A percentile compares a stretch with the other conserved stretches of the same genome.
phyloP scores from a whole-genome alignment of 2,888 invertebrate species.

The Cheilosia vernalis region DNA sequence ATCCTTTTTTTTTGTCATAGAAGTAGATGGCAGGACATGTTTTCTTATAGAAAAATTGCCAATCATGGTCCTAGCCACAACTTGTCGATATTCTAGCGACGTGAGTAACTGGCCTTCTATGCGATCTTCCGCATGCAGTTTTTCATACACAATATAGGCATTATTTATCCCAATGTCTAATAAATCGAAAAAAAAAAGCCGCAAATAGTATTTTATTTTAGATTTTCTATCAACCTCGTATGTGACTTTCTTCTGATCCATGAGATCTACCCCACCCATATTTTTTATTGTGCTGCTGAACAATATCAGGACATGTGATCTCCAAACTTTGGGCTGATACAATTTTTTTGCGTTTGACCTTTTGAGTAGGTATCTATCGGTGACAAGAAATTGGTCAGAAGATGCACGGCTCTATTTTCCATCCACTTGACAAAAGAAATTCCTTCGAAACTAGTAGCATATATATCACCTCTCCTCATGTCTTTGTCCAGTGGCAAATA shows the following conservation, averaged over 20 bases:
- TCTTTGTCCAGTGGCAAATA: conserved; percentile 40
- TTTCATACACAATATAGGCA: conserved; percentile 17
- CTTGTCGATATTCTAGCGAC: conserved; percentile 33
- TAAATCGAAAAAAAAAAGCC: conserved; percentile 49
- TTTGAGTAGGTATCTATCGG: neutral
- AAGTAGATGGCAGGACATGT: conserved; percentile 18
- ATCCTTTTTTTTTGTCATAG: conserved; percentile 15
- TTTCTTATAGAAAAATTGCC: conserved; percentile 12
- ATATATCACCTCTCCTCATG: conserved; percentile 23
- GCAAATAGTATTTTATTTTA: conserved; percentile 51
- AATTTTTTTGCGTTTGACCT: neutral
- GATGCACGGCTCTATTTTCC: conserved; percentile 28
- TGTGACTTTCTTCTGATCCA: conserved; percentile 58
- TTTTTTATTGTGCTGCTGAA: neutral
- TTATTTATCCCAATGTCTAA: conserved; percentile 38
- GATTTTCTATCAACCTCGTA: conserved; percentile 45
- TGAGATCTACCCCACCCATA: conserved; percentile 46
- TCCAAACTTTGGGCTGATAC: neutral
- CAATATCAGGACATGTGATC: neutral
- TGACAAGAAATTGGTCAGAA: conserved; percentile 1
- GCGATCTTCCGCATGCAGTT: neutral
- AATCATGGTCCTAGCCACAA: conserved; percentile 13
- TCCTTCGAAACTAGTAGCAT: conserved; percentile 25
- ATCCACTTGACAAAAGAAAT: conserved; percentile 52
- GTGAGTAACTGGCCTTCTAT: conserved; percentile 16